Base-by-base conservation (phyloP, 2,888 invertebrate species). In the Leptopilina myrica region DNA sequence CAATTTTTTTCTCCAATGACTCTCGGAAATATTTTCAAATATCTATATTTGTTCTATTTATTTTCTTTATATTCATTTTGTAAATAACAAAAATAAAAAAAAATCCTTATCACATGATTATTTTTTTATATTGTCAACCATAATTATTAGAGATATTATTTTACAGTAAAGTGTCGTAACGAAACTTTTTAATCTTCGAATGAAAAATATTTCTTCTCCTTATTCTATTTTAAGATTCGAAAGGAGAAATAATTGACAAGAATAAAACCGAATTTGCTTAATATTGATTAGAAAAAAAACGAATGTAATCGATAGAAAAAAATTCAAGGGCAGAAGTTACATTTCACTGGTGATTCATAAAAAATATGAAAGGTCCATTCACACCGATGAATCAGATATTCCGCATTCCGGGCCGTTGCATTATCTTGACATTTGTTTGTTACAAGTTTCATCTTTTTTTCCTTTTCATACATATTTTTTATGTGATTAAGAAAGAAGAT, bases 361-460 rank as follows among this genome's bases (percentile, higher is more conserved):
- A 66, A n/a, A 40, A 40, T 43, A 43, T 43, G n/a, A 66, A n/a
- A 66, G 66, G 66, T 43, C 43, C 43, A 15, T 66, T 66, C 66
- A 66, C 66, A 66, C 15, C 33, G 66, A 66, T 62, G 62, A 62
- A 20, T 62, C 62, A 62, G 62, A 62, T 62, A 62, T 66, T 43
- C 66, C 66, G 66, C 66, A 66, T 66, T 66, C 66, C 66, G 14
- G 5, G 46, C n/a, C 66, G 15, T 66, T 66, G n/a, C 66, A 9
- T 66, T 66, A 9, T 40, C 33, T 40, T 3, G 40, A 40, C 65
- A 65, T 65, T 64, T 12, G 4, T 64, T 64, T 1, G 43, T 8
- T 8, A 43, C 43, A 12, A 12, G 33, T 64, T 64, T 33, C 33
- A 33, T 2, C 11, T 64, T 64, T 64, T 11, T 64, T 43, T 43